phyloP scores from a whole-genome alignment of 2,888 invertebrate genomes.

The Caprella mutica region DNA sequence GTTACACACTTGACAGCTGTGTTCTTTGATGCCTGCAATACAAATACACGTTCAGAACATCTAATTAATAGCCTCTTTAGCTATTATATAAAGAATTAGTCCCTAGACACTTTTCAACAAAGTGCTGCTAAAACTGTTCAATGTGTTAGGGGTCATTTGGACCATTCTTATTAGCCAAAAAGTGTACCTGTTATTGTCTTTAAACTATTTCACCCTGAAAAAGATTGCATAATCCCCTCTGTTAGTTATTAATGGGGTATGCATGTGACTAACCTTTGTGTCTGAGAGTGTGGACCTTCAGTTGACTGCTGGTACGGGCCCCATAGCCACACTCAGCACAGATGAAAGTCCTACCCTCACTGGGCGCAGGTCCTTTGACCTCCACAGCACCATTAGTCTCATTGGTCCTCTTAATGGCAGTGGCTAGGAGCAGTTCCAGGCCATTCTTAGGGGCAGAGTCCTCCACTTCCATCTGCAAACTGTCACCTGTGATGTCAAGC shows the following conservation, averaged over 20 bases:
- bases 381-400: too few relatives aligned
- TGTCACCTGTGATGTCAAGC: too few relatives aligned
- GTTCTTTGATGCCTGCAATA: constrained; percentile 28
- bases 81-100: neutral
- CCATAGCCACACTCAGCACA: constrained; percentile 30
- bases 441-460: too few relatives aligned
- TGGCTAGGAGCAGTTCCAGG: too few relatives aligned
- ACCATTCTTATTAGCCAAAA: neutral
- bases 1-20: constrained; percentile 32
- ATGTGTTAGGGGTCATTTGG: neutral
- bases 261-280: constrained; percentile 19
- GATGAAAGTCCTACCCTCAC: constrained; percentile 25
- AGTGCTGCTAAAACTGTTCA: neutral
- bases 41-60: neutral
- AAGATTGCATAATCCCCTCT: too few relatives aligned
- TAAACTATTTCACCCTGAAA: too few relatives aligned
- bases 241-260: neutral
- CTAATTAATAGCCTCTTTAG: neutral
- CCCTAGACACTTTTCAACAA: neutral
- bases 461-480: too few relatives aligned
- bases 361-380: too few relatives aligned
- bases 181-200: too few relatives aligned
- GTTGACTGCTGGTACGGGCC: constrained; percentile 29
- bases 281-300: constrained; percentile 30
- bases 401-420: too few relatives aligned